These are phyloP conservation scores for Indri indri DNA, from an alignment of 2,113 vertebrate species.

Conservation along the genomic window DNA sequence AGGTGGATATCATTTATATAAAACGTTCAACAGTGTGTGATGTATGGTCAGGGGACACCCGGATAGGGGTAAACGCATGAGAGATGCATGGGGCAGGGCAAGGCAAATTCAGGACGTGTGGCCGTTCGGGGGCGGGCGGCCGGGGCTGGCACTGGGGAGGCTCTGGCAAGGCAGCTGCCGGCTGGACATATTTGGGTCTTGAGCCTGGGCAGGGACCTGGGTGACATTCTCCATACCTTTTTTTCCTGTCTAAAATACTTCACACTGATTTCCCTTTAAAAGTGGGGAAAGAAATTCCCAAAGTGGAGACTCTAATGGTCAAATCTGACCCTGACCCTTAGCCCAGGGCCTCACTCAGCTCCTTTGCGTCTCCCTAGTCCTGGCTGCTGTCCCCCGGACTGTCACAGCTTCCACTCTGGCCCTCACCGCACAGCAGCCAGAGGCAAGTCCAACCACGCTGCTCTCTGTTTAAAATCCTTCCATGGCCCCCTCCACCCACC, in stretches of 20 bases:
- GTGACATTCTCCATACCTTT: rapidly evolving
- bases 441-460: not conserved
- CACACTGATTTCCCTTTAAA: not conserved
- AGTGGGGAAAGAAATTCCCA: not conserved
- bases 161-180: not conserved
- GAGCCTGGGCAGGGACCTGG: not conserved
- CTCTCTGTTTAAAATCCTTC: not conserved
- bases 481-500: rapidly evolving
- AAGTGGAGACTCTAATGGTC: not conserved
- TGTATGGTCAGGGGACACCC: no score
- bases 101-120: rapidly evolving
- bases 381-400: not conserved
- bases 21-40: not conserved
- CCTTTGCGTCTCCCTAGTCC: not conserved
- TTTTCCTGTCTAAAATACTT: not conserved
- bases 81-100: not conserved
- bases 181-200: not conserved
- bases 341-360: not conserved
- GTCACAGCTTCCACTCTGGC: not conserved
- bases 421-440: not conserved
- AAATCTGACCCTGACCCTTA: not conserved
- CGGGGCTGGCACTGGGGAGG: not conserved
- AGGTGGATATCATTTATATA: not conserved
- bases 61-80: not conserved
- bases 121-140: rapidly evolving